Evolutionary conservation across 2,797 vertebrate species (phyloP).

Genomic region (Dromococcyx pavoninus): DNA sequence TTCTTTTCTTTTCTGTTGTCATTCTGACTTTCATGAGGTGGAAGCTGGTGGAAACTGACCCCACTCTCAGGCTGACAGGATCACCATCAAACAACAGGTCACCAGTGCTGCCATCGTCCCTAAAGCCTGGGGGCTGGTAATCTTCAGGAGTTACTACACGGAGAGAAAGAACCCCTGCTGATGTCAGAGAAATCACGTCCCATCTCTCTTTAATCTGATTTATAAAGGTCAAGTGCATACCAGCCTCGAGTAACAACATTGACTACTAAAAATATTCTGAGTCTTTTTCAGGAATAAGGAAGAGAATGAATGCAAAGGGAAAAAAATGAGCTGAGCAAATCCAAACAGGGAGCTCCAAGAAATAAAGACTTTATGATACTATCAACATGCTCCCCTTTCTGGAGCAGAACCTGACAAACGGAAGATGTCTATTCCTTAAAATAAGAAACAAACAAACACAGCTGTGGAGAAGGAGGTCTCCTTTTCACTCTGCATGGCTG

Average conservation of each 20-base stretch:
- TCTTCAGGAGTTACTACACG: constrained; percentile 74
- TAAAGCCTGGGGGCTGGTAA: constrained; percentile 80
- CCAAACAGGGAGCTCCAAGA: background rate
- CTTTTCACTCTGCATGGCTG: background rate
- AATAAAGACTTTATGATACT: background rate
- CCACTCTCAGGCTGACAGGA: constrained; percentile 83
- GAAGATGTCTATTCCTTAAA: background rate
- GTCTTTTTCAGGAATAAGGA: background rate
- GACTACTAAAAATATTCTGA: background rate
- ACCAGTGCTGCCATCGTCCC: constrained; percentile 57
- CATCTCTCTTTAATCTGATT: background rate
- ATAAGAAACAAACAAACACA: background rate
- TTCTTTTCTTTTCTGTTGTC: constrained; percentile 83
- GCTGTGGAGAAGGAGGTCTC: background rate
- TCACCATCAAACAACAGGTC: constrained; percentile 83
- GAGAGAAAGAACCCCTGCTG: background rate
- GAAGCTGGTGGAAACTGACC: constrained; percentile 86
- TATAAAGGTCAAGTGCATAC: background rate
- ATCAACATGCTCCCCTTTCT: background rate
- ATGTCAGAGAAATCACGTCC: background rate
- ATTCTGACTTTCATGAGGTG: constrained; percentile 87
- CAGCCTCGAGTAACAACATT: background rate
- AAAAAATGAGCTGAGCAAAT: background rate
- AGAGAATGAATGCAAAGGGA: background rate
- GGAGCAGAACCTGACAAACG: background rate